These are phyloP conservation scores for Steromphala cineraria DNA, from an alignment of 2,888 invertebrate genomes.

Conservation along the genomic window DNA sequence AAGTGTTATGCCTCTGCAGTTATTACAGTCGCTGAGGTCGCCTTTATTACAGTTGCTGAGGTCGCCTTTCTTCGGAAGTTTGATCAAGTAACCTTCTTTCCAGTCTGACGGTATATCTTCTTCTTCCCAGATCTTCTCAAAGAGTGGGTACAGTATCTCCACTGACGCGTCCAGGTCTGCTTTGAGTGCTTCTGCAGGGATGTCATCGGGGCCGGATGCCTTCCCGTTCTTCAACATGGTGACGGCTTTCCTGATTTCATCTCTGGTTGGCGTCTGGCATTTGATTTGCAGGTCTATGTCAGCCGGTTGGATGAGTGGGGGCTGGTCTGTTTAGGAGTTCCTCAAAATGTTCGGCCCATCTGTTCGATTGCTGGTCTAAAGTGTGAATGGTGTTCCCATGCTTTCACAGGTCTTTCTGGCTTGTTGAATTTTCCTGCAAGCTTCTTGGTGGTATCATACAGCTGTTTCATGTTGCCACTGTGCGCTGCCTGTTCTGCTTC, in stretches of 20 bases:
- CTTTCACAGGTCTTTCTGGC: neutral
- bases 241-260: no score
- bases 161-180: slow-evolving; percentile 16
- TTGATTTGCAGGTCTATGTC: no score
- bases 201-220: slow-evolving; percentile 21
- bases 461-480: no score
- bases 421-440: neutral
- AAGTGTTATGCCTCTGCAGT: no score
- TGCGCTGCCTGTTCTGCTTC: neutral
- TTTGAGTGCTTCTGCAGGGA: slow-evolving; percentile 28
- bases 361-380: no score
- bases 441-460: no score
- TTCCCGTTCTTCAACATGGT: slow-evolving; percentile 25
- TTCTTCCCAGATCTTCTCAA: no score
- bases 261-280: no score
- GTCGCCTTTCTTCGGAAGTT: neutral
- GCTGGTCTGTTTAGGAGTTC: neutral
- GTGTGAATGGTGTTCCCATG: neutral
- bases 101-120: slow-evolving; percentile 16
- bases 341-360: no score
- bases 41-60: neutral
- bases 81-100: no score
- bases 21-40: neutral
- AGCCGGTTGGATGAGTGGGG: neutral
- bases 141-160: no score